These are phyloP conservation scores for Tachyglossus aculeatus DNA, from an alignment of 2,797 vertebrate species.

Conservation along the genomic window DNA sequence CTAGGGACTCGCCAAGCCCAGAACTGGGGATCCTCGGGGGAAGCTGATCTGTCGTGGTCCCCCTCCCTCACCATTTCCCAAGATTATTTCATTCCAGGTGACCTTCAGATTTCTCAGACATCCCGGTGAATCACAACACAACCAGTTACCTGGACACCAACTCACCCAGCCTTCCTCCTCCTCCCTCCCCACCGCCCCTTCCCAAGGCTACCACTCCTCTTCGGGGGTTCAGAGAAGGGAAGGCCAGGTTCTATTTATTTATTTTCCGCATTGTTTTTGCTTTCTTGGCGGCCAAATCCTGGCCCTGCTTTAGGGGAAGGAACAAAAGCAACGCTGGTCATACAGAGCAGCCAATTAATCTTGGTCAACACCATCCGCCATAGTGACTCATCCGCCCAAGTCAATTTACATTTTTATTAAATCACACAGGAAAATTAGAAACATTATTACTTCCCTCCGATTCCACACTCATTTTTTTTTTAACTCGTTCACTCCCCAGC, in stretches of 20 bases:
- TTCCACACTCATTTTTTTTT: conserved; percentile 21
- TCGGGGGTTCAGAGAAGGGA: too few species aligned
- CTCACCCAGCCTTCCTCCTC: too few species aligned
- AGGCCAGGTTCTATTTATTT: too few species aligned
- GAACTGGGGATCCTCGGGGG: too few species aligned
- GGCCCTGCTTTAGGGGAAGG: conserved; percentile 10
- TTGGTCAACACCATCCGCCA: conserved; percentile 53
- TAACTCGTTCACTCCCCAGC: conserved; percentile 37
- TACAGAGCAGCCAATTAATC: conserved; percentile 40
- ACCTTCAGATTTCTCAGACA: too few species aligned
- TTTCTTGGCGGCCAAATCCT: background rate
- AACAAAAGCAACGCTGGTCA: conserved; percentile 69
- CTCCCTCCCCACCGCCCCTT: background rate
- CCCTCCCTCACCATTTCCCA: too few species aligned
- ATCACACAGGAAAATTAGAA: conserved; percentile 71
- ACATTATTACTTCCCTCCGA: conserved; percentile 45
- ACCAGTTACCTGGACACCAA: accelerated
- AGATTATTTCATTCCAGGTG: too few species aligned
- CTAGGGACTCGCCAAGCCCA: too few species aligned
- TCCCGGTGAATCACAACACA: background rate
- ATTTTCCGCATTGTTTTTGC: background rate
- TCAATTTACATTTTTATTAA: conserved; percentile 76
- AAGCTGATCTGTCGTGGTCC: too few species aligned
- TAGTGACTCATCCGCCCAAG: conserved; percentile 39
- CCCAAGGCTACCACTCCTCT: background rate